Conservation (phyloP, 1,140 invertebrate species). For the Spodoptera frugiperda region DNA sequence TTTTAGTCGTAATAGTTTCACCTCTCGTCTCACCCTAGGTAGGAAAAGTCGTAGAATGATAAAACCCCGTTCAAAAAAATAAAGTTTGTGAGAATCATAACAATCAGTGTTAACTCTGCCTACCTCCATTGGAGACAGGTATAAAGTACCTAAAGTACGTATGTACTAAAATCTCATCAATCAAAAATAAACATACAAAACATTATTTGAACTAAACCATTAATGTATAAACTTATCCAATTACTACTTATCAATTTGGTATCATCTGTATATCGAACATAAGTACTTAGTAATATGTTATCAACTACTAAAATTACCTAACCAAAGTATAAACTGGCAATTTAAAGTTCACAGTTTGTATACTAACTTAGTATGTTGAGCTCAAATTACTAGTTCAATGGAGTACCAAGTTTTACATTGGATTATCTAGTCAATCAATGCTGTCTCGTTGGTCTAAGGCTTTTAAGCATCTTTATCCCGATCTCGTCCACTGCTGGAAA, state of each 20-base stretch:
- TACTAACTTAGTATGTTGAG: background rate
- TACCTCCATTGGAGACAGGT: too few relatives aligned
- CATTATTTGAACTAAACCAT: constrained; percentile 5
- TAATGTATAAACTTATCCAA: constrained; percentile 17
- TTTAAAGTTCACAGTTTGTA: background rate
- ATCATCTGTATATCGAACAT: background rate
- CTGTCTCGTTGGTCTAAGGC: too few relatives aligned
- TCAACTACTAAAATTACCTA: constrained; percentile 8
- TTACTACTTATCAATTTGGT: background rate
- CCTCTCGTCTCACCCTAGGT: too few relatives aligned
- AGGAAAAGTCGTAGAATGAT: too few relatives aligned
- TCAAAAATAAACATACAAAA: background rate
- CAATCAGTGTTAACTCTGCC: too few relatives aligned
- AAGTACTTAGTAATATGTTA: background rate
- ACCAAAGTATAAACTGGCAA: background rate
- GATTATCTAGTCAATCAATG: background rate
- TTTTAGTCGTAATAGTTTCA: too few relatives aligned
- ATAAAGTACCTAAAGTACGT: too few relatives aligned
- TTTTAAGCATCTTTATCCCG: too few relatives aligned
- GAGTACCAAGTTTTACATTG: background rate
- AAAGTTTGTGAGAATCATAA: too few relatives aligned
- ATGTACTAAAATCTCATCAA: background rate
- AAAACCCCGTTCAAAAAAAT: too few relatives aligned
- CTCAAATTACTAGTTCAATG: background rate
- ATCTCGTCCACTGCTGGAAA: too few relatives aligned